These are phyloP conservation scores for Cyclophora punctaria DNA, from an alignment of 2,888 invertebrate genomes.

Conservation along the genomic window DNA sequence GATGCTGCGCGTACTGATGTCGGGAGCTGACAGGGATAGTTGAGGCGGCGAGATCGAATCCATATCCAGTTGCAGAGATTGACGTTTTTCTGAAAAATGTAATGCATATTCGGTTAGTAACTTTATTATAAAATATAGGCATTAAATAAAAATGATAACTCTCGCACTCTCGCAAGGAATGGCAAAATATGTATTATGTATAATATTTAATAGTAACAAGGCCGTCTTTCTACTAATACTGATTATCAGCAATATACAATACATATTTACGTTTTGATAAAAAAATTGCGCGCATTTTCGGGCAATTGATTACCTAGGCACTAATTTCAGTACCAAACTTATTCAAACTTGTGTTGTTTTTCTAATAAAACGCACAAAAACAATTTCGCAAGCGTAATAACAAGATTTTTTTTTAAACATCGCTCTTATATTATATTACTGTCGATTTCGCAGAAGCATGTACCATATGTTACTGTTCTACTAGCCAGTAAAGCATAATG, in stretches of 20 bases:
- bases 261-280: no score
- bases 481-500: constrained; percentile 5
- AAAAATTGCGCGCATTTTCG: no score
- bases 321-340: no score
- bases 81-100: constrained; percentile 55
- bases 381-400: neutral
- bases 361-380: neutral
- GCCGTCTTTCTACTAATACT: no score
- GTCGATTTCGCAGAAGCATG: constrained; percentile 18
- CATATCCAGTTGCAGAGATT: constrained; percentile 78
- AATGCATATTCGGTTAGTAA: neutral
- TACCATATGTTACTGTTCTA: constrained; percentile 17
- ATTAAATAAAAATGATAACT: no score
- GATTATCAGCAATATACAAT: no score
- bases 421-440: constrained; percentile 16
- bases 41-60: constrained; percentile 84
- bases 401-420: constrained; percentile 8
- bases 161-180: no score
- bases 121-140: no score
- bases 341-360: neutral
- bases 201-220: no score
- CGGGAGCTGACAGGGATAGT: constrained; percentile 87
- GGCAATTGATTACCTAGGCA: no score
- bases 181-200: no score
- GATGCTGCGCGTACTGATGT: constrained; percentile 73